Evolutionary conservation across 2,888 invertebrate species (phyloP).

Genomic region (Anarsia innoxiella): DNA sequence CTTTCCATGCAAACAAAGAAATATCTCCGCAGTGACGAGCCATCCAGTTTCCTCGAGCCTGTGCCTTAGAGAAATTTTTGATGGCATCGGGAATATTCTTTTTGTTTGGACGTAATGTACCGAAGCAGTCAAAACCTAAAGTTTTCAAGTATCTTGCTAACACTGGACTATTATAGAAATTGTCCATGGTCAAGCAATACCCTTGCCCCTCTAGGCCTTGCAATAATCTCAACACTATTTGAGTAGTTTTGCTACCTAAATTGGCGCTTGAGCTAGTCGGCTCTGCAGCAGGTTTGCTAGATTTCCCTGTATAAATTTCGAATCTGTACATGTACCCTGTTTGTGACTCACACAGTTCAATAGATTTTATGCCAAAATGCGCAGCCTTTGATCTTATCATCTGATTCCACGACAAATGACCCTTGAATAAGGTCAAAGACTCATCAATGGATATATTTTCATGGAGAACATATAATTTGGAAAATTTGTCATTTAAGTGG

Average conservation of each 20-base stretch:
- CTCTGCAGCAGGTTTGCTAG: background rate
- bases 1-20: conserved; percentile 20
- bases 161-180: background rate
- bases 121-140: background rate
- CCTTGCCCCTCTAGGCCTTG: background rate
- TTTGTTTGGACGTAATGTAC: conserved; percentile 1
- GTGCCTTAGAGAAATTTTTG: background rate
- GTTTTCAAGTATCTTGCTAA: background rate
- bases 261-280: background rate
- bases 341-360: conserved; percentile 14
- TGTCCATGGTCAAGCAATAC: conserved; percentile 1
- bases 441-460: background rate
- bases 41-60: background rate
- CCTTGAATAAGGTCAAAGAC: conserved; percentile 14
- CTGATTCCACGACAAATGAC: conserved; percentile 15
- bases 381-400: conserved; percentile 18
- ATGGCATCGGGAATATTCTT: background rate
- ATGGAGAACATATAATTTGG: background rate
- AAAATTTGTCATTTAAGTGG: background rate
- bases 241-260: background rate
- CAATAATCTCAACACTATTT: background rate
- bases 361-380: conserved; percentile 17
- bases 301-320: conserved; percentile 1
- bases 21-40: conserved; percentile 14
- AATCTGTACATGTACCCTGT: background rate